Evolutionary conservation across 1,140 invertebrate species (phyloP).

Genomic region (Ephestia elutella): DNA sequence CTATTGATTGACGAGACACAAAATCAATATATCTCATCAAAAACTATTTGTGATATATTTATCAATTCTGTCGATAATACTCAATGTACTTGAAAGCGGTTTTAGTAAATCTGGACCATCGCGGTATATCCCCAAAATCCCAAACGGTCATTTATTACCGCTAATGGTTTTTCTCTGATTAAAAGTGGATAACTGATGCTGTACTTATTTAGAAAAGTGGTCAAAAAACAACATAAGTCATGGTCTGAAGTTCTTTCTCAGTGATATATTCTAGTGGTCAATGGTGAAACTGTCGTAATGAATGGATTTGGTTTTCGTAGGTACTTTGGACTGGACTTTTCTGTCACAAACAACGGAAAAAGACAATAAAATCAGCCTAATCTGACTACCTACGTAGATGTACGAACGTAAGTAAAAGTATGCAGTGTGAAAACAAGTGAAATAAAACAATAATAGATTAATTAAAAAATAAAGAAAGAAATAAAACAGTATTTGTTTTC

Average conservation of each 20-base stretch:
- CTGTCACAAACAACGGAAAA: no score
- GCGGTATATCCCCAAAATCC: background rate
- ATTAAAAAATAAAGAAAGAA: no score
- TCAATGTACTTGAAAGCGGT: background rate
- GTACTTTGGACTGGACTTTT: no score
- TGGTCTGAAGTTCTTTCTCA: background rate
- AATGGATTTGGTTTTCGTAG: background rate
- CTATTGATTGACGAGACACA: no score
- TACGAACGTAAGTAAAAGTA: no score
- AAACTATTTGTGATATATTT: no score
- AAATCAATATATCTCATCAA: no score
- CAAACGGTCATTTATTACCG: background rate
- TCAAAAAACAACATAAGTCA: slow-evolving; percentile 8
- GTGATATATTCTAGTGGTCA: background rate
- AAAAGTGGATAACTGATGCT: slow-evolving; percentile 1
- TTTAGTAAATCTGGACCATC: background rate
- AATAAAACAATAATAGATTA: no score
- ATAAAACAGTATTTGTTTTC: no score
- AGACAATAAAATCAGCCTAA: no score
- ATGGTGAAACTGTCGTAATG: background rate
- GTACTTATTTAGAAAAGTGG: slow-evolving; percentile 6
- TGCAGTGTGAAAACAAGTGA: no score
- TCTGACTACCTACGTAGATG: no score
- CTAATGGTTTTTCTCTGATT: slow-evolving; percentile 6
- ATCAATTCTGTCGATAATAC: slow-evolving; percentile 9